Base-by-base conservation (phyloP, 1,140 invertebrate genomes). In the Temnothorax longispinosus region DNA sequence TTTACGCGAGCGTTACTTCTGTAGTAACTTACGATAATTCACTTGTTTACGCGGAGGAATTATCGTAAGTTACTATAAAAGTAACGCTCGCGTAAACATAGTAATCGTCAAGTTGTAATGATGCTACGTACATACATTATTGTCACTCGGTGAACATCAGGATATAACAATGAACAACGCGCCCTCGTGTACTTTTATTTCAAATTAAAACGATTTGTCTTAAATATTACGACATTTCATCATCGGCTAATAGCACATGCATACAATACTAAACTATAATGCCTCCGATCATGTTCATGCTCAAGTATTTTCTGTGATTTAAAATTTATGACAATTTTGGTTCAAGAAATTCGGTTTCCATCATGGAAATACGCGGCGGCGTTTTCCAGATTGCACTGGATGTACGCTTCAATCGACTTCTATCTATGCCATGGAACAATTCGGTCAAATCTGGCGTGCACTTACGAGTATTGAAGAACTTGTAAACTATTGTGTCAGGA, bases 361-460 rank as follows among this genome's bases (percentile, higher is more conserved):
- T 95, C 91, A 94, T 93, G 6, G 96, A 96, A 92, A 94, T 96
- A 77, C 96, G 93, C 0, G 97, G 97, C 10, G 97, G 97, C 32
- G 96, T 96, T 86, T 96, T 96, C 97, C 97, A 97, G 50, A 97
- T 95, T 32, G 97, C 97, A 89, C 97, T 97, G 1, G 97, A 98
- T 54, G 97, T 97, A 44, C 97, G 96, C 90, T 97, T 96, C 75
- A 97, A 94, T 74, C 96, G 96, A 47, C 93, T 95, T 65, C 96
- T 96, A 91, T 97, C 96, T 88, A 97, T 97, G 74, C 94, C 94
- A 21, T 96, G 96, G 94, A 97, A 97, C 41, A 98, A 95, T 87
- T 96, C 96, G 56, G 95, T 94, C 58, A 98, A 94, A 96, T 98
- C 96, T 1, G 97, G 96, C 0, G 96, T 96, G 87, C 96, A 96